Evolutionary conservation across 37 sponge, comb jelly and placozoan species (phyloP).

Genomic region (Petrosia ficiformis): DNA sequence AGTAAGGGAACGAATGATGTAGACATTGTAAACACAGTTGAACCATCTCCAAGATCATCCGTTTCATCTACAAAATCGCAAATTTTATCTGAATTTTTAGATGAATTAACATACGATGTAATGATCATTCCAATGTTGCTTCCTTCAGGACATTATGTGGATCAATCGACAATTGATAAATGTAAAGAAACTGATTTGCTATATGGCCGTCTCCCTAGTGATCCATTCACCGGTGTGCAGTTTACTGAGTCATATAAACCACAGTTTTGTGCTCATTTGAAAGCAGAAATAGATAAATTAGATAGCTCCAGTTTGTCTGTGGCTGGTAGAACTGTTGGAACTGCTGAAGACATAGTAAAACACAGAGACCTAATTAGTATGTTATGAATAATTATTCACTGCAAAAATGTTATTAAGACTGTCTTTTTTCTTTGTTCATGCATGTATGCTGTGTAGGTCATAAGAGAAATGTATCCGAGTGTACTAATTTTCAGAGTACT

Average conservation of each 20-base stretch:
- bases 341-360: slow-evolving; percentile 25
- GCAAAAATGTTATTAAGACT: no score
- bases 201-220: slow-evolving; percentile 63
- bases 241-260: slow-evolving; percentile 46
- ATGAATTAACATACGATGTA: slow-evolving; percentile 67
- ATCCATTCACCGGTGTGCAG: slow-evolving; percentile 82
- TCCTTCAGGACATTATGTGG: slow-evolving; percentile 83
- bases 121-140: slow-evolving; percentile 76
- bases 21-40: no score
- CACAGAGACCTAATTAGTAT: slow-evolving; percentile 8
- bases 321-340: slow-evolving; percentile 37
- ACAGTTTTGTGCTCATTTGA: slow-evolving; percentile 46
- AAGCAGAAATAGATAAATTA: slow-evolving; percentile 54
- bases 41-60: no score
- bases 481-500: no score
- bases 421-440: no score
- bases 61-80: no score
- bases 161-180: slow-evolving; percentile 64
- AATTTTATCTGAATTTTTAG: no score
- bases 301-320: background rate
- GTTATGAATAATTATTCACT: background rate
- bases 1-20: no score
- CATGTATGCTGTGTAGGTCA: no score
- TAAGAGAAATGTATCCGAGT: no score
- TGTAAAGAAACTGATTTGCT: slow-evolving; percentile 21